Base-by-base conservation (phyloP, 2,797 vertebrate species). In the Anolis apletophallus region DNA sequence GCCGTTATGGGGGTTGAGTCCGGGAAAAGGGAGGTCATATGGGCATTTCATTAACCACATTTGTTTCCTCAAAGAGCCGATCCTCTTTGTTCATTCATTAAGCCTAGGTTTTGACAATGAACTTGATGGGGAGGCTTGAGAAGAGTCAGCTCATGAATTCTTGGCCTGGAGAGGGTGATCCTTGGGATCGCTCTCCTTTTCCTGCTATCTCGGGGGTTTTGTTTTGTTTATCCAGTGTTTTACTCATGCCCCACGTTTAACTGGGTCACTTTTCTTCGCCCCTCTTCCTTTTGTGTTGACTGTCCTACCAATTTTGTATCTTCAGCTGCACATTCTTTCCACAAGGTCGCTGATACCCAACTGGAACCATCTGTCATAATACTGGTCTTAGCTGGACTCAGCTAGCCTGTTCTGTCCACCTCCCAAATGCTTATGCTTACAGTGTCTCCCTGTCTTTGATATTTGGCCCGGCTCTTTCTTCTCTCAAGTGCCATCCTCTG, bases 101-200 rank as follows among this genome's bases (percentile, higher is more conserved):
- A 83, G 36, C 7, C n/a, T 40, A 21, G 26, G 2, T 40, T 74
- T 61, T 64, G 46, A 64, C 29, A 40, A 21, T 46, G 21, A 32
- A 86, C 67, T 76, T 19, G 76, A 85, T 1, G 67, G 77, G 40
- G 69, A 88, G 87, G 54, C 55, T 86, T 55, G 79, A 52, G 55
- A 69, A 75, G 57, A 55, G 83, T 75, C 14, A 57, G 86, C 57
- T 67, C 75, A 86, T 86, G 86, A 90, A 73, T 3, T 8, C 83
- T 90, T 67, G 82, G 83, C 88, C 68, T 89, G 85, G 59, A 76
- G 64, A 69, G 80, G 86, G 83, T 88, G 83, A 85, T 92, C 81
- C 79, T 89, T 19, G 0, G 76, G 19, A 85, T 90, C 84, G 88
- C 73, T 90, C 77, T 90, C 75, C 71, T 46, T 72, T 74, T 76